phyloP scores from a whole-genome alignment of 1,140 invertebrate genomes.

The Colletes latitarsis region DNA sequence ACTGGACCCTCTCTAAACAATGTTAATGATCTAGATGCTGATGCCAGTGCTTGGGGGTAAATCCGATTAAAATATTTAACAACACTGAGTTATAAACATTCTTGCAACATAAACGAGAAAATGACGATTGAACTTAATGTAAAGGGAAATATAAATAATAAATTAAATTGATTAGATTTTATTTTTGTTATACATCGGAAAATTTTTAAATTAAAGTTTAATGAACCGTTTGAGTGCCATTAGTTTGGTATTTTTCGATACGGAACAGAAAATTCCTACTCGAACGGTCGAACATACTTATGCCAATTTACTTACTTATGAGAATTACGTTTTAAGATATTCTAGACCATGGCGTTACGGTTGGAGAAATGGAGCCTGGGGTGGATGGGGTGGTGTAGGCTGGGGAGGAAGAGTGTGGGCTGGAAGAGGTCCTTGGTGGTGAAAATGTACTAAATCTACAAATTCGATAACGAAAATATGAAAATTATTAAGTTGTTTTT shows the following conservation, averaged over 20 bases:
- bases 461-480: neutral
- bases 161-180: neutral
- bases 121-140: neutral
- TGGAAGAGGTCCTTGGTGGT: constrained; percentile 12
- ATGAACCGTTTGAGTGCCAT: too few species aligned
- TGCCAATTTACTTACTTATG: neutral
- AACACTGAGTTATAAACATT: neutral
- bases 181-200: neutral
- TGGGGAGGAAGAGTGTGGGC: constrained; percentile 17
- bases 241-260: too few species aligned
- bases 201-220: neutral
- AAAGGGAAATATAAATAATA: neutral
- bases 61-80: neutral
- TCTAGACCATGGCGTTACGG: constrained; percentile 25
- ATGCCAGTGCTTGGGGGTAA: constrained; percentile 20
- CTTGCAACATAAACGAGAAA: neutral
- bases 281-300: too few species aligned
- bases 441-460: neutral
- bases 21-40: constrained; percentile 26
- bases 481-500: neutral
- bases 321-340: neutral
- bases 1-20: neutral
- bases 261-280: neutral
- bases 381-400: constrained; percentile 15
- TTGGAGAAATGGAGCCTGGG: neutral